Percentiles rank a stretch among this genome's conserved stretches.
These are phyloP conservation scores for Apistogramma diplotaenia DNA, from an alignment of 2,113 vertebrate species.

Conservation along the genomic window DNA sequence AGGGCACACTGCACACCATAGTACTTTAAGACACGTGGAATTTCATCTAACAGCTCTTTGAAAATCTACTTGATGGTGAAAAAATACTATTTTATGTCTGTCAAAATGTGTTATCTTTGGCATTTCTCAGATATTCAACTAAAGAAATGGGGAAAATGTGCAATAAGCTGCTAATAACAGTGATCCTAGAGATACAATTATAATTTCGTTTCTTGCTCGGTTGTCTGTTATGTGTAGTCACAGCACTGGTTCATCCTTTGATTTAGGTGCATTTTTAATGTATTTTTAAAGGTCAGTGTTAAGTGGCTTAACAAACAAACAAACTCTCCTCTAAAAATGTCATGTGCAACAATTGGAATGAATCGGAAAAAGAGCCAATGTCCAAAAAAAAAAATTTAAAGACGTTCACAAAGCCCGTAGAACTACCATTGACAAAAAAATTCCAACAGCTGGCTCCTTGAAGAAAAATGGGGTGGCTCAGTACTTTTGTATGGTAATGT, in stretches of 20 bases:
- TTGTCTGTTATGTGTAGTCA: not conserved
- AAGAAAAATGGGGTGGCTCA: not conserved
- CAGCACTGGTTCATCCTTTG: not conserved
- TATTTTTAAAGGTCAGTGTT: not conserved
- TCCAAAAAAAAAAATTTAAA: not conserved
- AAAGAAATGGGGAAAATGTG: not conserved
- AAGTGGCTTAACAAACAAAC: not conserved
- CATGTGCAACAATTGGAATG: no score
- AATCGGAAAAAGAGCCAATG: no score
- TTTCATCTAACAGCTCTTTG: not conserved
- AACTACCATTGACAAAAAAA: not conserved
- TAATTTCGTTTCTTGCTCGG: not conserved
- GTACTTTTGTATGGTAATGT: no score
- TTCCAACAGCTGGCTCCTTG: not conserved
- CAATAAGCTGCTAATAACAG: not conserved
- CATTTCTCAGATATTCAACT: not conserved
- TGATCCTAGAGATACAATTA: not conserved
- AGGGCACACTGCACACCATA: not conserved
- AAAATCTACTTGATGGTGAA: not conserved
- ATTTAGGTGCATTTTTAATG: not conserved
- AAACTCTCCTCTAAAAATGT: not conserved
- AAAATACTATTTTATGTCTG: not conserved
- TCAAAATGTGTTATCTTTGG: not conserved
- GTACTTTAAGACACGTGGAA: no score
- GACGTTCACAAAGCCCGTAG: not conserved